These are phyloP conservation scores for Tragelaphus strepsiceros DNA, from an alignment of 2,113 vertebrate genomes.

Conservation along the genomic window DNA sequence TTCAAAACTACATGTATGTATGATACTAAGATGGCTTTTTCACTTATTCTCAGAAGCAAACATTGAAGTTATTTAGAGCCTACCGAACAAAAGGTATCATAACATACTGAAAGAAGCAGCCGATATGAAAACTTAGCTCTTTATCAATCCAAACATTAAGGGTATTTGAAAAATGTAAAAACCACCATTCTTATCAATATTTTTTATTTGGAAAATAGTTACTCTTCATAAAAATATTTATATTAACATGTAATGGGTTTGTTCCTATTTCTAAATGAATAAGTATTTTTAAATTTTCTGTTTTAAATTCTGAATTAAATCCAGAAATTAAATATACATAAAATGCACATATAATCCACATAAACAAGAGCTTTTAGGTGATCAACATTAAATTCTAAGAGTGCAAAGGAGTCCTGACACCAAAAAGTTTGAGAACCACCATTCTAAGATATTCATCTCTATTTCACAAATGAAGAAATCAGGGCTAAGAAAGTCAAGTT, in stretches of 20 bases:
- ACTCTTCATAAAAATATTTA: not conserved
- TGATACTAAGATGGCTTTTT: not conserved
- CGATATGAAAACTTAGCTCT: not conserved
- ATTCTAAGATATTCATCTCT: not conserved
- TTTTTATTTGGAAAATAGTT: not conserved
- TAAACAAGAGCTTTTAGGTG: not conserved
- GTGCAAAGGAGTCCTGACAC: not conserved
- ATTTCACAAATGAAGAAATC: not conserved
- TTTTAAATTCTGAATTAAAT: constrained; percentile 8
- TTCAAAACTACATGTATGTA: not conserved
- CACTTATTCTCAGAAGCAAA: not conserved
- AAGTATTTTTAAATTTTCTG: not conserved
- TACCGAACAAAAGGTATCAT: not conserved
- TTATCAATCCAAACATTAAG: not conserved
- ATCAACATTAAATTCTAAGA: not conserved
- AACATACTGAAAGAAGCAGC: not conserved
- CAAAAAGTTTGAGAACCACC: not conserved
- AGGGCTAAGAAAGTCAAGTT: not conserved
- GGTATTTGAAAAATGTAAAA: not conserved
- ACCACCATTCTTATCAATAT: not conserved
- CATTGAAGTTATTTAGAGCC: not conserved
- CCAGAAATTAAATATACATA: not conserved
- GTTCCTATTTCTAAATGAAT: not conserved
- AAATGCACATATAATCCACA: not conserved
- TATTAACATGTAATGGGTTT: not conserved